Percentiles rank a stretch among this genome's conserved stretches.
Conservation (phyloP, 2,888 invertebrate species). For the Callosobruchus maculatus region DNA sequence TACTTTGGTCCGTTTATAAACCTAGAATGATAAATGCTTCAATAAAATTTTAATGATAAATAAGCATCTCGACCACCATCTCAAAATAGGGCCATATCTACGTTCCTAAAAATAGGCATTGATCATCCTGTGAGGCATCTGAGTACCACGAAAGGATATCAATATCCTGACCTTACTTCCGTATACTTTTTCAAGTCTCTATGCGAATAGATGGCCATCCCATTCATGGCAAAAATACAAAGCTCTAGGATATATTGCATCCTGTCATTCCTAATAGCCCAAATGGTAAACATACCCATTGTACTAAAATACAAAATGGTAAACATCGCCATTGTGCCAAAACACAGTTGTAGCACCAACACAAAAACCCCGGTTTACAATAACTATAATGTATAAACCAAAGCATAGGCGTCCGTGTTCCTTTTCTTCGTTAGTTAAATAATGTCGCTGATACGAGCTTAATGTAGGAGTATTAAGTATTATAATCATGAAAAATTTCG, state of each 20-base stretch:
- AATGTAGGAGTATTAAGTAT: too few species aligned
- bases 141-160: not conserved
- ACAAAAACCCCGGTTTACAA: not conserved
- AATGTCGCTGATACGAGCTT: too few species aligned
- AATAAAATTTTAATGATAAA: too few species aligned
- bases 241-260: not conserved
- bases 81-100: too few species aligned
- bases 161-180: not conserved
- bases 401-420: not conserved
- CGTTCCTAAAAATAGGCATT: not conserved
- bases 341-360: not conserved
- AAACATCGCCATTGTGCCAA: not conserved
- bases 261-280: not conserved
- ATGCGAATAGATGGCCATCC: not conserved
- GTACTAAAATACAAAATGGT: not conserved
- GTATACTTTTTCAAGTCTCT: not conserved
- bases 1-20: too few species aligned
- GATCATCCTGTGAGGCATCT: not conserved
- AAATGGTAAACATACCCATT: not conserved
- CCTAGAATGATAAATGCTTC: too few species aligned
- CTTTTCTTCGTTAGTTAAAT: not conserved
- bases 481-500: too few species aligned
- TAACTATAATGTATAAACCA: not conserved
- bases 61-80: too few species aligned
- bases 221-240: not conserved